Evolutionary conservation across 2,113 vertebrate species (phyloP), one percentile per base, ranked within the genome.

Genomic region (Lutjanus erythropterus): DNA sequence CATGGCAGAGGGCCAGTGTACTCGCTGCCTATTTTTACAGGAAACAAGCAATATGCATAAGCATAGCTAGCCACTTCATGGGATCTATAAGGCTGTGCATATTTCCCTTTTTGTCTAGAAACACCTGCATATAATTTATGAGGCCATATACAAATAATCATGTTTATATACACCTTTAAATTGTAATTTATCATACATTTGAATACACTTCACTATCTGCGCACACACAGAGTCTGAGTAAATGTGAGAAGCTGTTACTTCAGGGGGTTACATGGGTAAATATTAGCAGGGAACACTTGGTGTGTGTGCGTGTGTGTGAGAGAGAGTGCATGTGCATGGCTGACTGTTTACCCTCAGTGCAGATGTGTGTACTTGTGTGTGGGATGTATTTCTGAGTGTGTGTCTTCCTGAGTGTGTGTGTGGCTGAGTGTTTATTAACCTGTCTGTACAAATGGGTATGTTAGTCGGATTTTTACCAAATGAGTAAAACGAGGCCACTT

Each of bases 301-400:
- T 46, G 44, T 75, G 33, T 39, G 58, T 65, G 37, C 46, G 60
- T 47, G 27, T 15, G 23, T 76, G 62, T 16, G 50, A 19, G 55
- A 2, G 61, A 27, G 56, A 39, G 35, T 39, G 37, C 19, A 44
- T 8, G 60, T 56, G 33, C 29, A 35, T 23, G 50, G 41, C 41
- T 53, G 35, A 37, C 55, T 85, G 84, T 91, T 89, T 88, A 89
- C 70, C 77, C 66, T 70, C 31, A 6, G 67, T 56, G 71, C 84
- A 88, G 85, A 88, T 88, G 83, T 88, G 78, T 87, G 84, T 83
- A 47, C 76, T 52, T 79, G 52, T 72, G 78, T 78, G 77, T 86
- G 74, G 56, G 71, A 68, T 41, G 53, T 62, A 29, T 68, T 39
- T 37, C 6, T 52, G 21, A 35, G 47, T 69, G 44, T 50, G 46